Evolutionary conservation across 2,113 vertebrate species (phyloP).

Genomic region (Taxidea taxus): DNA sequence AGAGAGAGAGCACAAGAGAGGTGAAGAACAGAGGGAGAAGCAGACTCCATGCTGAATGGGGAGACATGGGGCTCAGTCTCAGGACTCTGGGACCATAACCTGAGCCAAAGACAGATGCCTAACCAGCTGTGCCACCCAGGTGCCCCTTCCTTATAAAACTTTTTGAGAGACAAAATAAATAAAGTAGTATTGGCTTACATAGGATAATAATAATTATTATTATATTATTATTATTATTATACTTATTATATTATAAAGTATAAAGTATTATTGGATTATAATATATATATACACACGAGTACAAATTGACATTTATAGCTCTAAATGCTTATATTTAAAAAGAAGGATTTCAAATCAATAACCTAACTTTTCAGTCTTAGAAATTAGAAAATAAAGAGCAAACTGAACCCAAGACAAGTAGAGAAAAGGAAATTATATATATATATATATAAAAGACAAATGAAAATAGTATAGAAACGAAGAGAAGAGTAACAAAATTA

Average conservation of each 20-base stretch:
- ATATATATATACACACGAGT: not conserved
- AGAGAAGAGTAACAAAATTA: not conserved
- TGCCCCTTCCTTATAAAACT: not conserved
- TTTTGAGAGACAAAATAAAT: not conserved
- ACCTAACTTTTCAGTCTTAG: not conserved
- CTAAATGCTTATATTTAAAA: not conserved
- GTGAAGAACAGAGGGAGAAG: too few species aligned
- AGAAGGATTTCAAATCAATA: not conserved
- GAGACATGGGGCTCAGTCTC: too few species aligned
- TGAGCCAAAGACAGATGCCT: too few species aligned
- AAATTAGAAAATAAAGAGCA: not conserved
- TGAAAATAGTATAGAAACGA: not conserved
- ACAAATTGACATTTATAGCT: not conserved
- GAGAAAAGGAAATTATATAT: not conserved
- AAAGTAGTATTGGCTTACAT: not conserved
- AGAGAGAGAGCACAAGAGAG: too few species aligned
- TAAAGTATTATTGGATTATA: not conserved
- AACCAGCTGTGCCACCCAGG: too few species aligned
- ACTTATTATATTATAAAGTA: too few species aligned
- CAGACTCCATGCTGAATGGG: too few species aligned
- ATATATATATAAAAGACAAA: not conserved
- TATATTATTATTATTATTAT: too few species aligned
- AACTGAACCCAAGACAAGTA: not conserved
- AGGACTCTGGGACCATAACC: too few species aligned
- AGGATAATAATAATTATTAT: not conserved